Conservation (phyloP, 1,140 invertebrate genomes). For the Bombus pascuorum region DNA sequence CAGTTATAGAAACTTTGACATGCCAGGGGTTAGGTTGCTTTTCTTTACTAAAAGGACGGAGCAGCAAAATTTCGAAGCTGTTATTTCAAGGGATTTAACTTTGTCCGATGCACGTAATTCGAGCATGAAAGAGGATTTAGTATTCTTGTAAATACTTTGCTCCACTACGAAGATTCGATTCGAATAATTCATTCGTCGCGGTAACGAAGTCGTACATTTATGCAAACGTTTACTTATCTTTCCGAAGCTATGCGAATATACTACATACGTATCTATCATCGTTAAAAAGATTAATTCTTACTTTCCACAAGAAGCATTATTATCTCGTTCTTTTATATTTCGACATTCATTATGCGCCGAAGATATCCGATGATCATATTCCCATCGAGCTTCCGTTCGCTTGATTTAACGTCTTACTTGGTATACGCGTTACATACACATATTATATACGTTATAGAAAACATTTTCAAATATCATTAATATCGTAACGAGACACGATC, state of each 20-base stretch:
- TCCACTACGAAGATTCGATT: not conserved
- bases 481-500: too few relatives aligned
- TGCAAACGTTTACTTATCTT: not conserved
- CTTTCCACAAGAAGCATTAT: not conserved
- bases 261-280: not conserved
- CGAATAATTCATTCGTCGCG: not conserved
- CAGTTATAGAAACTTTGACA: not conserved
- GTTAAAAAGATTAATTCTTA: too few relatives aligned
- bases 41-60: not conserved
- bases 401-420: not conserved
- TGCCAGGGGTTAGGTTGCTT: too few relatives aligned
- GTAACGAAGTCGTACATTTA: not conserved
- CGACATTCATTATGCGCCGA: not conserved
- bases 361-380: not conserved
- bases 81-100: constrained; percentile 18
- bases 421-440: not conserved
- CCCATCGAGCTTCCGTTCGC: not conserved
- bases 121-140: not conserved
- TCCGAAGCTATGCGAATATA: not conserved
- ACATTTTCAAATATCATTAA: not conserved
- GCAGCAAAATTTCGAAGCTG: not conserved
- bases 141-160: not conserved
- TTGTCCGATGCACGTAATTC: not conserved
- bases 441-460: not conserved
- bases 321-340: not conserved